Evolutionary conservation across 2,797 vertebrate species (phyloP), one percentile per base, ranked within the genome.

Genomic region (Antrozous pallidus): DNA sequence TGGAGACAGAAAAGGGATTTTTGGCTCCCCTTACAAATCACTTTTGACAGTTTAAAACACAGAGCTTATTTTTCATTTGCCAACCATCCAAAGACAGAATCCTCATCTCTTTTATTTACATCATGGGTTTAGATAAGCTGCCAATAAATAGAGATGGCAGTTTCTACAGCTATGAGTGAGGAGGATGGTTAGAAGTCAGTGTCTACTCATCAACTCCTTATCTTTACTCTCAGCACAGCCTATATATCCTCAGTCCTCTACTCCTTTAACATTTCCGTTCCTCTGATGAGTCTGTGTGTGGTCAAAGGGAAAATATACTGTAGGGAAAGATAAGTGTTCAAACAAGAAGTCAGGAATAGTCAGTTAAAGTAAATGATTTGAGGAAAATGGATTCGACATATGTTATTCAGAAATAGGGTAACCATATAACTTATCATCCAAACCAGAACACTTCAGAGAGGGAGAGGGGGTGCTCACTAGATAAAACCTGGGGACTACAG

Each of bases 1-100:
- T 13, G 54, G 74, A 58, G 51, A 71, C 36, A 73, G 67, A 69
- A 80, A 71, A 71, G 45, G 16, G 45, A 90, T 71, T 67, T 78
- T 0, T 2, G 73, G 42, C 49, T 84, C 16, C 38, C 26, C 6
- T 71, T n/a, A 31, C 83, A 40, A 36, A 65, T 63, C 54, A 63
- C 38, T 95, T 86, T 84, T 49, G 77, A 94, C 42, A 61, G 67
- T n/a, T 94, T 49, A 90, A 93, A 92, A 85, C 69, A 58, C 20
- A 70, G 67, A 45, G 31, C 17, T 38, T 51, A 77, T 84, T 67
- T 93, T 80, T 84, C 42, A 36, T 38, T 28, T 54, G 38, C 63
- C 49, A 78, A 13, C 24, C 28, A 47, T 61, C 6, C 65, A 33
- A 67, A 93, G 88, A 38, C 24, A 58, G 33, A 82, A 65, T 65